A percentile compares a stretch with the other conserved stretches of the same genome.
phyloP scores from a whole-genome alignment of 2,113 vertebrate species.

The Chaetops frenatus region DNA sequence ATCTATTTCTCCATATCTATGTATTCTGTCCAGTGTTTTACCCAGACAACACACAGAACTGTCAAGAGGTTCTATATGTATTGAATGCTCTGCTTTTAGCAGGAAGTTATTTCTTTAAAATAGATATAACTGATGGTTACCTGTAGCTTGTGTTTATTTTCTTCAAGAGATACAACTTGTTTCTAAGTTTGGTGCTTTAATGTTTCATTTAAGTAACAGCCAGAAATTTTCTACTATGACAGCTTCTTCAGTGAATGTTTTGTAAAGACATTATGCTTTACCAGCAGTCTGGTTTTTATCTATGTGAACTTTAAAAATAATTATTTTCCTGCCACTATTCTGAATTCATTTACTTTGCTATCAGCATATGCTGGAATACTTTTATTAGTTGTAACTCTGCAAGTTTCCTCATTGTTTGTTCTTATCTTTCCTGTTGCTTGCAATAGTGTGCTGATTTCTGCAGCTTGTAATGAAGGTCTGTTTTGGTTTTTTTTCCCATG shows the following conservation, averaged over 20 bases:
- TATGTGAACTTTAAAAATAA: background rate
- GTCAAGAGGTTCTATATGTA: background rate
- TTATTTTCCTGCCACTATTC: background rate
- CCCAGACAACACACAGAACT: background rate
- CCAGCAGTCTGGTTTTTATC: background rate
- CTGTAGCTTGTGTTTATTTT: background rate
- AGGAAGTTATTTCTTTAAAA: background rate
- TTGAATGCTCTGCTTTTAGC: background rate
- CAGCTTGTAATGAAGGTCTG: background rate
- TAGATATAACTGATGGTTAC: background rate
- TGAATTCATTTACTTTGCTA: background rate
- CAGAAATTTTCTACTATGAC: background rate
- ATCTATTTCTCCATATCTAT: background rate
- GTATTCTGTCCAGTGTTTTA: accelerated
- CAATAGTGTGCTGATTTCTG: background rate
- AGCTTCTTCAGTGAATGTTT: background rate
- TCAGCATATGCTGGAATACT: background rate
- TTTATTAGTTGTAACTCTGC: background rate
- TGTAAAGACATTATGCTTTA: background rate
- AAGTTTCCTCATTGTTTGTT: background rate
- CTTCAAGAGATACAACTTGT: background rate
- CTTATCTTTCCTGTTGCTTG: background rate
- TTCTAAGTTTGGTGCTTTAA: background rate
- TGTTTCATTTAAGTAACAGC: background rate
- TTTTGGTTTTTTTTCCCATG: background rate